Evolutionary conservation across 2,888 invertebrate species (phyloP).

Genomic region (Phragmatobia fuliginosa): DNA sequence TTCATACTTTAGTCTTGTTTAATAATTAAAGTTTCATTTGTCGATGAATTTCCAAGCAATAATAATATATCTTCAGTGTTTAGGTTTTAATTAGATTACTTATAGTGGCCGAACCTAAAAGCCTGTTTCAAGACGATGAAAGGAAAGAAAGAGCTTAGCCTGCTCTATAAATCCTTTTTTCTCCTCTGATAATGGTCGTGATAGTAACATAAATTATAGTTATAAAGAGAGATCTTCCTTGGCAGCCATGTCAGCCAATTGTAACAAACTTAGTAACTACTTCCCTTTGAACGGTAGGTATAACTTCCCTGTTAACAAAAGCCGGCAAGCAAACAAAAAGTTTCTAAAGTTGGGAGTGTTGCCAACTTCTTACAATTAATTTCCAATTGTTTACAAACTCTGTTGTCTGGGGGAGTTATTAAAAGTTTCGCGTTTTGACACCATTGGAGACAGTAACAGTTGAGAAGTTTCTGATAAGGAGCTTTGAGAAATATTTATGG

Average conservation of each 20-base stretch:
- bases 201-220: background rate
- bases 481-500: conserved; percentile 24
- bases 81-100: too few relatives aligned
- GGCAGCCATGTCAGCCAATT: background rate
- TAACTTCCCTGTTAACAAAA: conserved; percentile 20
- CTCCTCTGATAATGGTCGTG: background rate
- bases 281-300: conserved; percentile 4
- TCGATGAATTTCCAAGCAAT: too few relatives aligned
- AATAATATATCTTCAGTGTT: too few relatives aligned
- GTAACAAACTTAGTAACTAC: conserved; percentile 16
- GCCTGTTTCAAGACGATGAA: too few relatives aligned
- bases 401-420: conserved; percentile 38
- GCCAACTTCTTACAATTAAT: conserved; percentile 45
- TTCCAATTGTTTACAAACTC: conserved; percentile 49
- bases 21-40: background rate
- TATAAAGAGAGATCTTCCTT: background rate
- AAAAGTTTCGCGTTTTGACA: conserved; percentile 47
- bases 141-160: too few relatives aligned
- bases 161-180: background rate
- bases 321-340: conserved; percentile 24
- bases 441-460: conserved; percentile 19
- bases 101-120: too few relatives aligned
- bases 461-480: conserved; percentile 25
- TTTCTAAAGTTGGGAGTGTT: conserved; percentile 17
- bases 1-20: too few relatives aligned